Base-by-base conservation (phyloP, 2,888 invertebrate species). In the Drosophila ustulata region DNA sequence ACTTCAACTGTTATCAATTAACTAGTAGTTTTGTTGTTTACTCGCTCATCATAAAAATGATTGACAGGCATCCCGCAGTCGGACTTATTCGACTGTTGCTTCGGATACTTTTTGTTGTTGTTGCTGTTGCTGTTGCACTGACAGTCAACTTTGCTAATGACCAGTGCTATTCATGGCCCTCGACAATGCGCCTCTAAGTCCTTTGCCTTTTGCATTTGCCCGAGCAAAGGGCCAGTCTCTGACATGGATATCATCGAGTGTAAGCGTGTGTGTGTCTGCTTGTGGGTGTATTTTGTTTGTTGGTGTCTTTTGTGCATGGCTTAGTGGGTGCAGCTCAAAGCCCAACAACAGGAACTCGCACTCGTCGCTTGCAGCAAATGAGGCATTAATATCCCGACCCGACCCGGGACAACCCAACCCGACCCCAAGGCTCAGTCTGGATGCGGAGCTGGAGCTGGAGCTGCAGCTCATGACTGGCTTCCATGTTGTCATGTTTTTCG, bases 361-460 rank as follows among this genome's bases (percentile, higher is more conserved):
- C 47, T 56, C 39, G 51, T 52, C 34, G 57, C 69, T 67, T 72
- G 71, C 83, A 86, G 67, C 83, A 89, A 89, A 89, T 89, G 88
- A 90, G 89, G 90, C 90, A 89, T 90, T 90, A 90, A 89, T 90
- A 89, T 87, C 46, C 53, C 18, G 30, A 53, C 41, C 26, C 26
- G 13, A 28, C 26, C 18, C 18, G 18, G 18, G 18, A 28, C 11
- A 28, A 53, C 7, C 25, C 11, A 18, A 53, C 41, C 77, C 78
- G 64, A 68, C 61, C 45, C 71, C 68, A 66, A 66, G 71, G 47
- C 76, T 53, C 59, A 34, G 52, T 30, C 75, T 55, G 43, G 30
- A 32, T 32, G 8, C 32, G 7, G 32, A 37, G n/a, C 11, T n/a
- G 34, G 34, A 37, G 11, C 34, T 37, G 37, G 37, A 41, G 59